These are phyloP conservation scores for Allobates femoralis DNA, from an alignment of 2,797 vertebrate species.

Conservation along the genomic window DNA sequence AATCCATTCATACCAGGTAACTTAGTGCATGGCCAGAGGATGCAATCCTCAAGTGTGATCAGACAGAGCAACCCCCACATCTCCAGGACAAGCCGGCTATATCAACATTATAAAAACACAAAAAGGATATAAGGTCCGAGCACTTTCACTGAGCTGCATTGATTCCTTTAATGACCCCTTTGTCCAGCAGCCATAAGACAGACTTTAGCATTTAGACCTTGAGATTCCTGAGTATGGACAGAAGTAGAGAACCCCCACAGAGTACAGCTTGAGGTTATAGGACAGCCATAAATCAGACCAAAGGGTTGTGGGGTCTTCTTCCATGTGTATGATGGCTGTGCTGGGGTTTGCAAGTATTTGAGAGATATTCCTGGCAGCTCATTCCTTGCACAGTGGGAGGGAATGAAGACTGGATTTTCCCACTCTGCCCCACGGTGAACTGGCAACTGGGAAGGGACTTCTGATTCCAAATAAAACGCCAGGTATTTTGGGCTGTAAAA, in stretches of 20 bases:
- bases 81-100: background rate
- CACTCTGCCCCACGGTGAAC: background rate
- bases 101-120: conserved; percentile 21
- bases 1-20: too few relatives aligned
- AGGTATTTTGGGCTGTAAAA: conserved; percentile 61
- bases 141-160: conserved; percentile 29
- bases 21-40: background rate
- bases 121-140: conserved; percentile 25
- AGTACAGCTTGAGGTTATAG: conserved; percentile 55
- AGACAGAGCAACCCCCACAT: background rate
- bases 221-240: conserved; percentile 47
- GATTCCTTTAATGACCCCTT: conserved; percentile 24
- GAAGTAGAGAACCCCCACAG: conserved; percentile 49
- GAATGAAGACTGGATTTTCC: background rate
- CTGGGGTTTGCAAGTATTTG: conserved; percentile 50
- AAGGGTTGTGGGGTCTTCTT: conserved; percentile 36
- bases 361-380: conserved; percentile 54
- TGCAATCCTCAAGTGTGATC: background rate
- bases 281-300: conserved; percentile 50
- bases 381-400: conserved; percentile 21
- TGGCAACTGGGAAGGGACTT: background rate
- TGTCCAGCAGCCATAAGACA: conserved; percentile 11
- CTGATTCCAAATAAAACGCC: conserved; percentile 47
- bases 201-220: conserved; percentile 26
- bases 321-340: conserved; percentile 16